phyloP scores from a whole-genome alignment of 1,140 invertebrate genomes.

The Zophobas atratus region DNA sequence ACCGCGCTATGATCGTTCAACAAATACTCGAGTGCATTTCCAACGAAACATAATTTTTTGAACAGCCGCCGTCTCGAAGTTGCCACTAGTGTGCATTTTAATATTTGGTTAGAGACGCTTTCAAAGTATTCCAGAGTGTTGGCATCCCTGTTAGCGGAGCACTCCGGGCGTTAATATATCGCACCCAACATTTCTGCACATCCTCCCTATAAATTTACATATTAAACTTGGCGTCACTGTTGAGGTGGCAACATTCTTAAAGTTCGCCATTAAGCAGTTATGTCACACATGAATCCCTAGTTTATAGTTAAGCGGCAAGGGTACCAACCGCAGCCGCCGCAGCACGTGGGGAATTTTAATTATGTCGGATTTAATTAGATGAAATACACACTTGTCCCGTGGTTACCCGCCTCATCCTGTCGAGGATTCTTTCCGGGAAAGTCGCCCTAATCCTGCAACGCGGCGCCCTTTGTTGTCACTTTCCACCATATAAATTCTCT shows the following conservation, averaged over 20 bases:
- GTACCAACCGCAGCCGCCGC: conserved; percentile 45
- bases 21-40: too few species aligned
- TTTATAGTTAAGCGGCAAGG: conserved; percentile 42
- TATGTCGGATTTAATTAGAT: conserved; percentile 50
- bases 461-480: conserved; percentile 17
- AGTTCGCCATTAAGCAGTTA: conserved; percentile 42
- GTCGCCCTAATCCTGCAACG: conserved; percentile 2
- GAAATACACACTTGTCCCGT: conserved; percentile 45
- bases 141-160: too few species aligned
- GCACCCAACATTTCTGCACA: background rate
- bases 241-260: conserved; percentile 43
- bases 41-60: too few species aligned
- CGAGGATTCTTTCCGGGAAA: conserved; percentile 10
- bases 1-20: too few species aligned
- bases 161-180: background rate
- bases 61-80: too few species aligned
- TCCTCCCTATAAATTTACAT: conserved; percentile 11
- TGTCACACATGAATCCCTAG: conserved; percentile 48
- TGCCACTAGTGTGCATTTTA: too few species aligned
- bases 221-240: conserved; percentile 13
- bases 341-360: conserved; percentile 49
- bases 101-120: too few species aligned
- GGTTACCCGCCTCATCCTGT: conserved; percentile 19
- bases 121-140: too few species aligned
- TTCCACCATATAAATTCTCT: conserved; percentile 25